Conservation (phyloP, 64 coral and sea anemone genomes). For the Pocillopora damicornis region DNA sequence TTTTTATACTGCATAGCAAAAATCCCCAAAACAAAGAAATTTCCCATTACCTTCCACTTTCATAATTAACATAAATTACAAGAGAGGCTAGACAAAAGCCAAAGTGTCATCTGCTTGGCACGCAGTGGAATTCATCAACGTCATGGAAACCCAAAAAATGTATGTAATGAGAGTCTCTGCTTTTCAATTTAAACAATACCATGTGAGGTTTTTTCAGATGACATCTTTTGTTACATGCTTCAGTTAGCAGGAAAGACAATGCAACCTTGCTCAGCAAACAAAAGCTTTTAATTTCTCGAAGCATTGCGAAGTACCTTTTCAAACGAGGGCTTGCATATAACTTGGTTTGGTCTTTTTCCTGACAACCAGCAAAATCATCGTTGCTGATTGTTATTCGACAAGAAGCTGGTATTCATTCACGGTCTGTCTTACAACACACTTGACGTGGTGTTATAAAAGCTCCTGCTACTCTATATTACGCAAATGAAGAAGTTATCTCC, state of each 20-base stretch:
- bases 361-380: not conserved
- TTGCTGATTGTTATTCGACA: too few relatives aligned
- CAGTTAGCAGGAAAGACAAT: not conserved
- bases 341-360: not conserved
- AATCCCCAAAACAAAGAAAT: too few relatives aligned
- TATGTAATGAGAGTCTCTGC: not conserved
- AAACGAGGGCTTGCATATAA: not conserved
- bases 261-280: not conserved
- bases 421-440: too few relatives aligned
- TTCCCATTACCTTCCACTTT: too few relatives aligned
- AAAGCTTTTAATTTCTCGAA: not conserved
- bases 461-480: not conserved
- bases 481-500: constrained; percentile 32
- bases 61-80: not conserved
- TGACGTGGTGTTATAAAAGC: not conserved
- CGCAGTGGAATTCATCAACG: not conserved
- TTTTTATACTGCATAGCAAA: not conserved
- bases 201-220: not conserved
- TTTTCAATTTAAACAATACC: constrained; percentile 14
- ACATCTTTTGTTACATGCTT: constrained; percentile 6
- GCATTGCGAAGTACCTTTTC: not conserved
- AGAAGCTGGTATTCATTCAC: too few relatives aligned
- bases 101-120: not conserved
- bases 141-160: not conserved
- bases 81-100: not conserved